phyloP scores from a whole-genome alignment of 2,888 invertebrate genomes.

The Drosophila borealis region DNA sequence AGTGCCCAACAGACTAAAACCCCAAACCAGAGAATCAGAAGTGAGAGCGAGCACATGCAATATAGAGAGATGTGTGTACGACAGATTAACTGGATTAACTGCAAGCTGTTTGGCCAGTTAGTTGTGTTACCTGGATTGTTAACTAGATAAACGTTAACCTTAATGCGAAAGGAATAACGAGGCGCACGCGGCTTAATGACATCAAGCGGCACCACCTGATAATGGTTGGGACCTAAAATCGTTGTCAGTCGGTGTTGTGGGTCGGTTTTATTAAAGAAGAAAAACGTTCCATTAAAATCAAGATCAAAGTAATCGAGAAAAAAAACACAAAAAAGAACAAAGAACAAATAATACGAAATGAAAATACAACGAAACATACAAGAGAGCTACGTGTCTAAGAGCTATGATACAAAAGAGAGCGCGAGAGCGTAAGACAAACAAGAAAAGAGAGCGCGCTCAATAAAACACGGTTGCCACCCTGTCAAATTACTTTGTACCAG shows the following conservation, averaged over 20 bases:
- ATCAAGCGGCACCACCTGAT: constrained; percentile 87
- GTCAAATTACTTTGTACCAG: neutral
- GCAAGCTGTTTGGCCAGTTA: constrained; percentile 50
- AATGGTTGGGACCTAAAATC: constrained; percentile 83
- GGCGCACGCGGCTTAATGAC: constrained; percentile 84
- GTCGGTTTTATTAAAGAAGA: constrained; percentile 51
- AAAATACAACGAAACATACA: constrained; percentile 16
- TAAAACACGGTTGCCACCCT: neutral
- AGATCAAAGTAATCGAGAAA: constrained; percentile 14
- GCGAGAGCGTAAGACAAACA: neutral
- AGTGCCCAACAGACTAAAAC: constrained; percentile 8
- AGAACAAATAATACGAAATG: constrained; percentile 35
- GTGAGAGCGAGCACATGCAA: constrained; percentile 36
- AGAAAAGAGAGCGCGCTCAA: neutral
- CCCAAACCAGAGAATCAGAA: constrained; percentile 42
- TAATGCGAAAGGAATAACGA: constrained; percentile 84
- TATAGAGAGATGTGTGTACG: constrained; percentile 1
- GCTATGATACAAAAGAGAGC: constrained; percentile 17
- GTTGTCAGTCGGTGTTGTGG: constrained; percentile 21
- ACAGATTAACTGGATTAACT: constrained; percentile 29
- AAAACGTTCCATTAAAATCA: constrained; percentile 53
- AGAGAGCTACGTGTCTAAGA: constrained; percentile 20
- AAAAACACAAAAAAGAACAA: constrained; percentile 9
- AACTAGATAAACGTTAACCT: constrained; percentile 81
- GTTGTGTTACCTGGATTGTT: constrained; percentile 84